Evolutionary conservation across 2,797 vertebrate genomes (phyloP), one percentile per base, ranked within the genome.

Genomic region (Syndactyla subalaris): DNA sequence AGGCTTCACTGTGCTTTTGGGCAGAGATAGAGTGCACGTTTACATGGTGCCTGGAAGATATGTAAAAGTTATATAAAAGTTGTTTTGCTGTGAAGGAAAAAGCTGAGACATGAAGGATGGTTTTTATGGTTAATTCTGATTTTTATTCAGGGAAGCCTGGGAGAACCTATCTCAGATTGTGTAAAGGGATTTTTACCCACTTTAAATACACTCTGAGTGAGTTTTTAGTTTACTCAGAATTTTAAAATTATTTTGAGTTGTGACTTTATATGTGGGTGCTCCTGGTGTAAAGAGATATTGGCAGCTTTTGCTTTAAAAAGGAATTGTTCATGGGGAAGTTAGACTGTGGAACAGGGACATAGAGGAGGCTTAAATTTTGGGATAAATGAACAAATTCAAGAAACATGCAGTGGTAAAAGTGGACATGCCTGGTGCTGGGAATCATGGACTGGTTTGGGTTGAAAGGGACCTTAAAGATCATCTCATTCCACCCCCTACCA

Each of bases 331-430:
- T 30, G 18, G 9, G 45, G 49, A 54, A 88, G 51, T 65, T 2
- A 70, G 26, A 2, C 7, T 70, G 12, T 30, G 27, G 9, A 82
- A 39, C 2, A 13, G 17, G 22, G n/a, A 12, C 0, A 1, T 0
- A 19, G 16, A 54, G 12, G 22, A 80, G 12, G n/a, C 29, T 67
- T 58, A 26, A 59, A 32, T 70, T 73, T 55, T 1, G 39, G 23
- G 19, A 5, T 30, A 41, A 87, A 54, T 11, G 3, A 65, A 26
- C 5, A 41, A 74, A 77, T 14, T 4, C 36, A 51, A 71, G 61
- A 71, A 52, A 36, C 11, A 23, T 3, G 8, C 4, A 14, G 3
- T 32, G 27, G 45, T 49, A 26, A 57, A 77, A 29, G 13, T 14
- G 48, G 59, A 38, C 39, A 59, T 59, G 24, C 22, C 23, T 54